phyloP scores from a whole-genome alignment of 2,797 vertebrate genomes.

The Chelon labrosus region DNA sequence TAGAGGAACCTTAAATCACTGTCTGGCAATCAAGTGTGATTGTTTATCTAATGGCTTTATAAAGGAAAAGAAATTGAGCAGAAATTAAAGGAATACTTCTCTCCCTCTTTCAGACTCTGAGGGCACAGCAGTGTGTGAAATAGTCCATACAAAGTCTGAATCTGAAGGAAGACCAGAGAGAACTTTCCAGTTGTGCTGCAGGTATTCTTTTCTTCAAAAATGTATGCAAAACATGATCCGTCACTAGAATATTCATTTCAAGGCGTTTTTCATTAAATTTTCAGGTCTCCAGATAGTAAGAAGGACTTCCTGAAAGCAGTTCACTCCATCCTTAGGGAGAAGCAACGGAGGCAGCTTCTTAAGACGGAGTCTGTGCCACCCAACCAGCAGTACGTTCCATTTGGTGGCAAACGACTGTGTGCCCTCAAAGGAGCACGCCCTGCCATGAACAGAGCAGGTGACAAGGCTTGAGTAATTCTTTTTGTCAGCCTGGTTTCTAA shows the following conservation, averaged over 20 bases:
- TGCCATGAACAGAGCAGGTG: conserved; percentile 94
- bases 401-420: conserved; percentile 95
- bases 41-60: conserved; percentile 52
- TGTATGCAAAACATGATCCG: neutral
- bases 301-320: conserved; percentile 95
- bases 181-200: conserved; percentile 95
- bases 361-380: conserved; percentile 94
- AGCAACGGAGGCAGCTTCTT: conserved; percentile 93
- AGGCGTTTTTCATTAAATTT: neutral
- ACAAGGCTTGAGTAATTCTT: conserved; percentile 13
- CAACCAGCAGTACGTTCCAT: conserved; percentile 96
- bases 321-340: conserved; percentile 94
- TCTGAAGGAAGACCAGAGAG: conserved; percentile 97
- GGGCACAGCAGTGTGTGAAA: conserved; percentile 91
- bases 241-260: neutral
- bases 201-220: conserved; percentile 74
- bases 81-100: conserved; percentile 34
- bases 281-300: conserved; percentile 92
- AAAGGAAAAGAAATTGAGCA: conserved; percentile 32
- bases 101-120: conserved; percentile 88
- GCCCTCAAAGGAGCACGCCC: conserved; percentile 95
- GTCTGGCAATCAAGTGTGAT: conserved; percentile 4
- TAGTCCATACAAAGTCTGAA: conserved; percentile 94
- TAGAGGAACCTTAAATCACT: conserved; percentile 45
- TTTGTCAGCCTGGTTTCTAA: no score